Percentiles rank a stretch among this genome's conserved stretches.
Evolutionary conservation across 2,888 invertebrate species (phyloP).

Genomic region (Aphrophora alni): DNA sequence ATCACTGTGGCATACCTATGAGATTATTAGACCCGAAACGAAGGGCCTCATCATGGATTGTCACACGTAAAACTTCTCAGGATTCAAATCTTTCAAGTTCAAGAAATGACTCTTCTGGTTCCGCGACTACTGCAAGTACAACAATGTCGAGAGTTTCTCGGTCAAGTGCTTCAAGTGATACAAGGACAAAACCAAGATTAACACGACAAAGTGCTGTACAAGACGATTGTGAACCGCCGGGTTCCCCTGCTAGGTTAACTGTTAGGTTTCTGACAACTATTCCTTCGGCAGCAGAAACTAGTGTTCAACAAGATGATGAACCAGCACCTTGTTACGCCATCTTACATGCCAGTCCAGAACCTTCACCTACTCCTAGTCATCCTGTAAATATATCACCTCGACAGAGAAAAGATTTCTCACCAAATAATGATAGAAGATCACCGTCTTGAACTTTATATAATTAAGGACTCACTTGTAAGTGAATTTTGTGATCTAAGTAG

Average conservation of each 20-base stretch:
- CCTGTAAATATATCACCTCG: constrained; percentile 16
- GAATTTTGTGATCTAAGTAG: constrained; percentile 36
- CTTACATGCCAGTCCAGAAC: constrained; percentile 50
- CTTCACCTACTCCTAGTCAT: constrained; percentile 45
- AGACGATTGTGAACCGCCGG: constrained; percentile 68
- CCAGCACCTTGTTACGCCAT: constrained; percentile 54
- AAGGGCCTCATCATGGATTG: constrained; percentile 86
- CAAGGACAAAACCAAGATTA: constrained; percentile 70
- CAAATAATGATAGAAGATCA: constrained; percentile 35
- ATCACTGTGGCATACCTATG: constrained; percentile 78
- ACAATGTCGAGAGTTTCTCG: constrained; percentile 89
- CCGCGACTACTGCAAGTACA: constrained; percentile 87
- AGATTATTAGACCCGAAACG: constrained; percentile 76
- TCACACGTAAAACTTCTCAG: constrained; percentile 90
- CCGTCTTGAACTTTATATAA: constrained; percentile 33
- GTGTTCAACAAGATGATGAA: constrained; percentile 71
- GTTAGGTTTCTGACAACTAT: constrained; percentile 73
- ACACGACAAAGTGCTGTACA: constrained; percentile 82
- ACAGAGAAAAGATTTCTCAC: constrained; percentile 33
- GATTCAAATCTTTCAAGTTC: constrained; percentile 91
- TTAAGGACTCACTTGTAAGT: constrained; percentile 9
- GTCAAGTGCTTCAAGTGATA: constrained; percentile 75
- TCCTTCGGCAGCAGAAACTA: constrained; percentile 75
- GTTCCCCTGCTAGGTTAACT: constrained; percentile 62
- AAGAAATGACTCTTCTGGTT: constrained; percentile 89